Base-by-base conservation (phyloP, 2,888 invertebrate genomes). In the Melinaea marsaeus region DNA sequence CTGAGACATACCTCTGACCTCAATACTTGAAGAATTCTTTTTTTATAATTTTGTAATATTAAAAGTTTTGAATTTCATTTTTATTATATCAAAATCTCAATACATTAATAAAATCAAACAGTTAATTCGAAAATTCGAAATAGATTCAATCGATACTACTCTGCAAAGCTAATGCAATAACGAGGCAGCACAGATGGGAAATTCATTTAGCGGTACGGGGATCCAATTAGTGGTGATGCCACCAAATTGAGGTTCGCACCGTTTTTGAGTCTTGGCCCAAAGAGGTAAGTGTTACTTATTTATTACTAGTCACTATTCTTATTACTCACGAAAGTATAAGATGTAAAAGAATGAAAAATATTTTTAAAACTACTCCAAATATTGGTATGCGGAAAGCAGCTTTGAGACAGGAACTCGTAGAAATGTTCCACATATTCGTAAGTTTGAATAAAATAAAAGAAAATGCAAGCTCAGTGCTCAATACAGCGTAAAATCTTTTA, bases 1-100 rank as follows among this genome's bases (percentile, higher is more conserved):
- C 68, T 61, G 65, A 70, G 64, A 70, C 63, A 65, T 47, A 62
- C 64, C 51, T 73, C 61, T 71, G 70, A 71, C 68, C 71, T 77
- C 74, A 70, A 70, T 72, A 68, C 69, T 57, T 61, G 57, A 58
- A 59, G 61, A 64, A 55, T 64, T 60, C 57, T 62, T 61, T 55
- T 63, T 69, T 58, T 54, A 13, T 55, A 60, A 37, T 60, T 47
- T 63, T 22, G 56, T 54, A 66, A 57, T 59, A 56, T 54, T 59
- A 13, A 22, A 58, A 61, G 45, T 48, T 63, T 32, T 57, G 13
- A 13, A 32, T 32, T n/a, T 32, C 22, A 51, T 51, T 51, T 13
- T 48, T 51, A 22, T 32, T 32, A 51, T 2, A 32, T 11, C 11
- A 9, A 51, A 51, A 9, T 32, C 6, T 11, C 13, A 48, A 9